Base-by-base conservation (phyloP, 2,888 invertebrate species). In the Lithophane semibrunnea region DNA sequence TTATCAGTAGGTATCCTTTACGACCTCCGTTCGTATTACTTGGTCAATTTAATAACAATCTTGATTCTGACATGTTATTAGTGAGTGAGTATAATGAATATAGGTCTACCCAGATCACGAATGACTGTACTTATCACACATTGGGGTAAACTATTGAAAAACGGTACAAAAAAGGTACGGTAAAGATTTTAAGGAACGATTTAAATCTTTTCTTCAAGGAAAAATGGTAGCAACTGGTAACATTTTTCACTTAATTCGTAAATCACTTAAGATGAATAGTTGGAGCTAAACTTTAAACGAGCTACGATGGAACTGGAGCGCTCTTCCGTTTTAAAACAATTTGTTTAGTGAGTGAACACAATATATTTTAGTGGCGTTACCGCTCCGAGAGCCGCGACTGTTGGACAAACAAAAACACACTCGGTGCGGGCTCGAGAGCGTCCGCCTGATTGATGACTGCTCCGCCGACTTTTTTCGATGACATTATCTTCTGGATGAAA, bases 371-470 rank as follows among this genome's bases (percentile, higher is more conserved):
- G 75, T 70, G 72, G 79, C 44, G 70, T 54, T 79, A 73, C 84
- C 63, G 86, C 70, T 44, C 80, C 58, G 73, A 77, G 74, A 76
- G 75, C 66, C 42, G 75, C 68, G 42, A 80, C 82, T 86, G 83
- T 88, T 87, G 90, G 88, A 88, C 89, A 90, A 91, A 91, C 89
- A 92, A 91, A 91, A 90, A 91, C 91, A 89, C 83, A 88, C 85
- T 85, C 82, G 71, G 78, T 60, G 75, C 72, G 81, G 72, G 77
- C 83, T 84, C 84, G 79, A 80, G 73, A 82, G 85, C 86, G 85
- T 69, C 80, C 80, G 83, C 73, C 89, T 92, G 93, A 93, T 93
- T 91, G 92, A 93, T 93, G 92, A 88, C 88, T 86, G 80, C 90
- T 83, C 85, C 68, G 68, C 84, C 80, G 83, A 83, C 74, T 90